These are phyloP conservation scores for Patiria pectinifera DNA, from an alignment of 53 echinoderm and acorn worm species.

Conservation along the genomic window DNA sequence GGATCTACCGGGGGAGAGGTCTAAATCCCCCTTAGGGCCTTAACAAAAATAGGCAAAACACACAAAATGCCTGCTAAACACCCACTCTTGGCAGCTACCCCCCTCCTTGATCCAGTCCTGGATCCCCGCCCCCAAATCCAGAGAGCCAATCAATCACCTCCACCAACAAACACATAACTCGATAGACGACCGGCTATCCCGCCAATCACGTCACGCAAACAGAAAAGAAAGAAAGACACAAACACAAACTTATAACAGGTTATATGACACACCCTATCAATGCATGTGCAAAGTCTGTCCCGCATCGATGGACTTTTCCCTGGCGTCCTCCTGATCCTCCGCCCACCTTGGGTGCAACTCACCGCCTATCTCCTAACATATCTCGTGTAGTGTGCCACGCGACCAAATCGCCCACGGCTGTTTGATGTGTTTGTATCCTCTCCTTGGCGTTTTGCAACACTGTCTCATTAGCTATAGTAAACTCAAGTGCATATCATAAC, in stretches of 20 bases:
- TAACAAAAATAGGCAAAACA: no score
- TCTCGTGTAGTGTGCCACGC: conserved; percentile 5
- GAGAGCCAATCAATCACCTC: neutral
- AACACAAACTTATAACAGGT: neutral
- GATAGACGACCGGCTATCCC: neutral
- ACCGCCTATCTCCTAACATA: neutral
- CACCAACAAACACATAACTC: neutral
- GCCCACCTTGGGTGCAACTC: neutral
- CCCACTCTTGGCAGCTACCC: no score
- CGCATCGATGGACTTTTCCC: neutral
- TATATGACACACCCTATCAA: neutral
- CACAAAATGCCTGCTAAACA: no score
- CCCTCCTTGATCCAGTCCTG: no score
- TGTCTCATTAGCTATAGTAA: conserved; percentile 33
- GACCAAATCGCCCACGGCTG: conserved; percentile 34
- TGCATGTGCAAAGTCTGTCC: neutral
- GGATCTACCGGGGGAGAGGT: no score
- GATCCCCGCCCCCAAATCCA: neutral
- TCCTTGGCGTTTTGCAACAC: conserved; percentile 5
- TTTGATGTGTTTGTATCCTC: neutral
- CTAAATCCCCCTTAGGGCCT: no score
- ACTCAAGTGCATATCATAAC: conserved; percentile 23
- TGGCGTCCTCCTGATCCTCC: neutral
- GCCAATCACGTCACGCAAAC: neutral
- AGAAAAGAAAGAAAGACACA: neutral